These are phyloP conservation scores for Melopsittacus undulatus DNA, from an alignment of 2,797 vertebrate genomes.

Conservation along the genomic window DNA sequence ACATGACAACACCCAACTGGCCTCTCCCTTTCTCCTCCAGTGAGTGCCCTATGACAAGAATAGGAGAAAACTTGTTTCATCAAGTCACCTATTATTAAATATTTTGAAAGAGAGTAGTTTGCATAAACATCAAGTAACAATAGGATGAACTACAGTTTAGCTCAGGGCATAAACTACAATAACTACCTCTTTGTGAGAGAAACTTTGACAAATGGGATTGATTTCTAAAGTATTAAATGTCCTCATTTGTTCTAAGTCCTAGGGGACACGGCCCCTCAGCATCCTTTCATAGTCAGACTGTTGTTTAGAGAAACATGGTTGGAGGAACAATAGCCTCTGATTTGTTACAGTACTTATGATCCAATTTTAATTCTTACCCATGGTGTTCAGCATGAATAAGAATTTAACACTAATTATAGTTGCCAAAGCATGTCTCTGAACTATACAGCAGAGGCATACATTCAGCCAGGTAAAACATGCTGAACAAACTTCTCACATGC, in stretches of 20 bases:
- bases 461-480: constrained; percentile 42
- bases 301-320: not conserved
- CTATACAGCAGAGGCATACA: not conserved
- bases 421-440: constrained; percentile 26
- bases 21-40: not conserved
- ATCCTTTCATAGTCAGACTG: not conserved
- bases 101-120: constrained; percentile 17
- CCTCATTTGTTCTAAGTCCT: not conserved
- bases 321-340: not conserved
- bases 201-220: not conserved
- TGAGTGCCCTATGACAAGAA: not conserved
- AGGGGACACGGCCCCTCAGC: not conserved
- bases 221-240: not conserved
- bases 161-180: not conserved
- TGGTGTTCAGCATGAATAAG: not conserved
- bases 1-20: not conserved
- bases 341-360: not conserved
- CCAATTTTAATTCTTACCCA: not conserved
- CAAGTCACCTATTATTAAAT: not conserved
- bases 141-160: not conserved
- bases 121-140: constrained; percentile 12
- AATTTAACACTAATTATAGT: not conserved
- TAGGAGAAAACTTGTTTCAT: not conserved
- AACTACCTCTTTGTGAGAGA: not conserved
- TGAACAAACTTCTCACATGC: not conserved